phyloP scores from a whole-genome alignment of 2,888 invertebrate genomes.

The Buathra laborator region DNA sequence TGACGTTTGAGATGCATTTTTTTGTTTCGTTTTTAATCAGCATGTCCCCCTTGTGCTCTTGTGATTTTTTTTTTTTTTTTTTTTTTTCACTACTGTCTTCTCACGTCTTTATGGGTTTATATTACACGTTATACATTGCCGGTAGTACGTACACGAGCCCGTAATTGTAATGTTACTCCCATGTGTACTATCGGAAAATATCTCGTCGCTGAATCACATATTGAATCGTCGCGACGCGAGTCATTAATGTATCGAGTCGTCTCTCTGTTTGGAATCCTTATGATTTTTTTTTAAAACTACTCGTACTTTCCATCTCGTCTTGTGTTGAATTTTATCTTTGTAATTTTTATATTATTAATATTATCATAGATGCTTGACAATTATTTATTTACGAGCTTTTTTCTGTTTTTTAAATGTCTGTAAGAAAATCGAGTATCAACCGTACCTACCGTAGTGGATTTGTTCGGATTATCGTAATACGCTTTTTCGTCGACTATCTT shows the following conservation, averaged over 20 bases:
- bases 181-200: slow-evolving; percentile 17
- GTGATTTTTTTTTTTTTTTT: slow-evolving; percentile 54
- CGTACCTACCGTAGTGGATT: slow-evolving; percentile 19
- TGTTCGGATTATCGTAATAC: slow-evolving; percentile 26
- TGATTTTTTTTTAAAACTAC: slow-evolving; percentile 11
- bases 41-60: slow-evolving; percentile 77
- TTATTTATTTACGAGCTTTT: slow-evolving; percentile 38
- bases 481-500: neutral
- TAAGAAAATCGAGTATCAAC: slow-evolving; percentile 12
- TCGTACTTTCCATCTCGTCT: slow-evolving; percentile 5
- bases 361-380: slow-evolving; percentile 28
- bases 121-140: slow-evolving; percentile 3
- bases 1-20: slow-evolving; percentile 77
- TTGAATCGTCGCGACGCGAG: neutral
- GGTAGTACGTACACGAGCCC: neutral
- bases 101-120: slow-evolving; percentile 65
- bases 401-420: slow-evolving; percentile 4
- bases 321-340: neutral
- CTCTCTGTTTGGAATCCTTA: slow-evolving; percentile 2
- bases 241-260: neutral
- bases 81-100: slow-evolving; percentile 49
- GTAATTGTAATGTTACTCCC: slow-evolving; percentile 36
- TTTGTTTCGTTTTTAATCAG: slow-evolving; percentile 67
- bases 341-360: neutral
- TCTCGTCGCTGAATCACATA: neutral